These are phyloP conservation scores for Neomonachus schauinslandi DNA, from an alignment of 2,113 vertebrate genomes.

Conservation along the genomic window DNA sequence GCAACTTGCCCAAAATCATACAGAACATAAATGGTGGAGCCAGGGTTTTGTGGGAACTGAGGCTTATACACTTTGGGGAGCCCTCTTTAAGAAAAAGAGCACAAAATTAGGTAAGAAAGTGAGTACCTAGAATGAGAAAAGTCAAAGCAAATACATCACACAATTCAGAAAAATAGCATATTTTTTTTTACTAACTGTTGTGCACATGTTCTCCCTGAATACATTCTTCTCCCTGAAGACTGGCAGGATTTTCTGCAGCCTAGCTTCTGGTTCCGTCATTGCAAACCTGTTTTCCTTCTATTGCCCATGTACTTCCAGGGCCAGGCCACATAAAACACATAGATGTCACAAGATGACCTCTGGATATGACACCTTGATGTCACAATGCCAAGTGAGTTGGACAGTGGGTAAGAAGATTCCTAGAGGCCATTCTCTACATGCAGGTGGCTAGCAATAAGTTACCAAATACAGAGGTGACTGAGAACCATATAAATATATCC, in stretches of 20 bases:
- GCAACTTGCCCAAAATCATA: neutral
- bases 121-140: constrained; percentile 5
- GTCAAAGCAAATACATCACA: neutral
- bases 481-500: neutral
- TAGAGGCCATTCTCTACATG: neutral
- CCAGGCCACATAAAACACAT: neutral
- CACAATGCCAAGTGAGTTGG: neutral
- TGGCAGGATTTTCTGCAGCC: neutral
- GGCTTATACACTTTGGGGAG: neutral
- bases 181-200: neutral
- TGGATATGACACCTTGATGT: neutral
- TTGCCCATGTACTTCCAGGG: neutral
- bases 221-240: neutral
- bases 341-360: neutral
- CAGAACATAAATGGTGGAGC: neutral
- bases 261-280: neutral
- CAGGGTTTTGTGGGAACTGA: neutral
- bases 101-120: constrained; percentile 16
- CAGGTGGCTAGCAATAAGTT: neutral
- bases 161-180: neutral
- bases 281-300: neutral
- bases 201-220: neutral
- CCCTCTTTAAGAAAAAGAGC: neutral
- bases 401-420: neutral
- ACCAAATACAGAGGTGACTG: neutral